These are phyloP conservation scores for Lepidotrigona ventralis DNA, from an alignment of 1,140 invertebrate genomes.

Conservation along the genomic window DNA sequence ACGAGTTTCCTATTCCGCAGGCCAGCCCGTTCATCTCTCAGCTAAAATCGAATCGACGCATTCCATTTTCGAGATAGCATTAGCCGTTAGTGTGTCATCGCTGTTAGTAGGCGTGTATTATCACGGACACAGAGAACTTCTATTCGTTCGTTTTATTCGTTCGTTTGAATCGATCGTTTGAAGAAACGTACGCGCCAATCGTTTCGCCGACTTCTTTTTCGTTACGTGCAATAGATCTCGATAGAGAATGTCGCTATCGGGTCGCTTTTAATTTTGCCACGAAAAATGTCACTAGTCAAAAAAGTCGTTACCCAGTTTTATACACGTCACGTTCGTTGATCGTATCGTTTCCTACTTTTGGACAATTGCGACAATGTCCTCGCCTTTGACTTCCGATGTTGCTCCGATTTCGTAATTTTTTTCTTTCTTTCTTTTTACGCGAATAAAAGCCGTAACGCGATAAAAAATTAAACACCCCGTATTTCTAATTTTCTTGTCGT, in stretches of 20 bases:
- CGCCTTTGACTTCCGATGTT: not conserved
- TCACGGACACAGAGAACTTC: not conserved
- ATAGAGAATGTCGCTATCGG: not conserved
- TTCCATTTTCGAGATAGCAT: constrained; percentile 39
- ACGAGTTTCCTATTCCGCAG: constrained; percentile 34
- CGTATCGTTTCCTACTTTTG: not conserved
- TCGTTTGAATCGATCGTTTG: not conserved
- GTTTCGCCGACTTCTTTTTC: not conserved
- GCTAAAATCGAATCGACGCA: constrained; percentile 39
- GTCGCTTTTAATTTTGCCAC: not conserved
- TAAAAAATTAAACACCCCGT: too few relatives aligned
- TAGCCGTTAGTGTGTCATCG: not conserved
- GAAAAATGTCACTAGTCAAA: not conserved
- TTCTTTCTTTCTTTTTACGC: too few relatives aligned
- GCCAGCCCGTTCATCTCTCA: constrained; percentile 22
- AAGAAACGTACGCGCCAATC: not conserved
- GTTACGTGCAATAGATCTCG: not conserved
- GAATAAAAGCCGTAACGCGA: not conserved
- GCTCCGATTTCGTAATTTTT: not conserved
- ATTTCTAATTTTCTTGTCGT: not conserved
- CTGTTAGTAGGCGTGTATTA: not conserved
- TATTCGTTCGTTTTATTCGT: constrained; percentile 5
- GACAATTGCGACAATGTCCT: not conserved
- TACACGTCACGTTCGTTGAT: not conserved
- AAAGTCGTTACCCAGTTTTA: not conserved